Percentiles rank a stretch among this genome's conserved stretches.
Conservation (phyloP, 1,140 invertebrate species). For the Caerostris darwini region DNA sequence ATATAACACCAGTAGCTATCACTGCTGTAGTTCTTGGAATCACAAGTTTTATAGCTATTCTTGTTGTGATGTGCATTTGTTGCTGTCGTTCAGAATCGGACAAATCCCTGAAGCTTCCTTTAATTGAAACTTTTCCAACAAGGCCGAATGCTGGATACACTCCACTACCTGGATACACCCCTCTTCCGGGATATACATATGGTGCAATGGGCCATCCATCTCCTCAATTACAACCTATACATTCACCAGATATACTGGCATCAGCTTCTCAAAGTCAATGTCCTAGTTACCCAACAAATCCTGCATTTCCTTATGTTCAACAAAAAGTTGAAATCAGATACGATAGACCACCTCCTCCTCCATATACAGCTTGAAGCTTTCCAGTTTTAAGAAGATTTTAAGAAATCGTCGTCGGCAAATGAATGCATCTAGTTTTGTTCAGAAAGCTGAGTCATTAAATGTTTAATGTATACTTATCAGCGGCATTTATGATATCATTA, state of each 20-base stretch:
- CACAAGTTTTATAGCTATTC: constrained; percentile 43
- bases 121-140: constrained; percentile 29
- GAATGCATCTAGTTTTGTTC: too few species aligned
- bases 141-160: constrained; percentile 60
- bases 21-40: constrained; percentile 56
- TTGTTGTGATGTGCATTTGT: constrained; percentile 62
- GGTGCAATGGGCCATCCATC: not conserved
- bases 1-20: constrained; percentile 46
- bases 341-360: constrained; percentile 18
- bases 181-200: constrained; percentile 15
- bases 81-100: constrained; percentile 41
- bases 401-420: not conserved
- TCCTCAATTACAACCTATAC: constrained; percentile 9
- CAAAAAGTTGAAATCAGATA: constrained; percentile 66
- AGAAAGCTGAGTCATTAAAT: too few species aligned
- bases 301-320: constrained; percentile 25
- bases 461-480: too few species aligned
- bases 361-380: constrained; percentile 30
- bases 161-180: constrained; percentile 50
- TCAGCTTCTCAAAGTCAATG: not conserved
- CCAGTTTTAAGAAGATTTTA: not conserved
- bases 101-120: not conserved
- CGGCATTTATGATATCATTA: too few species aligned
- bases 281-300: not conserved
- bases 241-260: constrained; percentile 6